phyloP scores from a whole-genome alignment of 1,140 invertebrate species.

The Archivesica marissinica region DNA sequence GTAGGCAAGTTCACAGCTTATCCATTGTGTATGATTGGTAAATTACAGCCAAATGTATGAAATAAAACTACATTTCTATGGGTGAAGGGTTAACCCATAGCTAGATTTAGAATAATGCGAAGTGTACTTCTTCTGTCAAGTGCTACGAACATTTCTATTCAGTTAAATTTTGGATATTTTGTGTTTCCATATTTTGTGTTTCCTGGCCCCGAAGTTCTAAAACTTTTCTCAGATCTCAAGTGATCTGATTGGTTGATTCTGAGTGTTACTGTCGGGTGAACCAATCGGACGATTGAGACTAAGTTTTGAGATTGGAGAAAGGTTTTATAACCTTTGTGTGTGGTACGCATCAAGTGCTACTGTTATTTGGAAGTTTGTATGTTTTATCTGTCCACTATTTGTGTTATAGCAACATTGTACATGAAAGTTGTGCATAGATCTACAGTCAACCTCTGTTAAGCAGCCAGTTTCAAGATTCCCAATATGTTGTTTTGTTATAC shows the following conservation, averaged over 20 bases:
- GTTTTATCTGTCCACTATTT: neutral
- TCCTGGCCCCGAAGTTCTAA: neutral
- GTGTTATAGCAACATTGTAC: neutral
- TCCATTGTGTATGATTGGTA: no score
- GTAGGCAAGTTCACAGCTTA: no score
- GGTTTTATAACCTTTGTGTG: neutral
- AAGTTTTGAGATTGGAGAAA: neutral
- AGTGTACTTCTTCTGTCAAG: no score
- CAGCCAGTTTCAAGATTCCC: no score
- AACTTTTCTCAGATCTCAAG: neutral
- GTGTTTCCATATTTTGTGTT: neutral
- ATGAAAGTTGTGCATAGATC: neutral
- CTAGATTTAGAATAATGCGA: no score
- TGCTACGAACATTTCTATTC: no score
- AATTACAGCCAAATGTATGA: no score
- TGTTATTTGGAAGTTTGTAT: slow-evolving; percentile 1
- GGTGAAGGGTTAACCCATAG: no score
- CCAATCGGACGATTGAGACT: neutral
- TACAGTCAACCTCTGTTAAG: neutral
- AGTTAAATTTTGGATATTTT: neutral
- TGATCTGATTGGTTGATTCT: neutral
- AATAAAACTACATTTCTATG: no score
- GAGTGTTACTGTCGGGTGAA: neutral
- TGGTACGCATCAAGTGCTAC: slow-evolving; percentile 1
- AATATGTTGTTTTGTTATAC: neutral